Evolutionary conservation across 35 echinoderm and acorn worm genomes (phyloP).

Genomic region (Holothuria glaberrima): DNA sequence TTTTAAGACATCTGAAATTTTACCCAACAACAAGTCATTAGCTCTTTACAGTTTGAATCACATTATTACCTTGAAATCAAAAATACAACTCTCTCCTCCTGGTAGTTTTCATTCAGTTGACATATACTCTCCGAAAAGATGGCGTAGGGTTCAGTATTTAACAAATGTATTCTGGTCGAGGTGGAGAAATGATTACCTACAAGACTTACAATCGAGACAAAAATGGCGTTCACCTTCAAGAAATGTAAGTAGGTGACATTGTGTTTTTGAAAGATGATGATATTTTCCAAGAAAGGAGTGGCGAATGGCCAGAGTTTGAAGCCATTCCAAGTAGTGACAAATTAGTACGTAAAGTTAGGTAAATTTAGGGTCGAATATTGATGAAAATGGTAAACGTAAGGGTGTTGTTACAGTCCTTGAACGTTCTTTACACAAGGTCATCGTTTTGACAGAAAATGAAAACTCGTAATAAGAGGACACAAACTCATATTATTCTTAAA

Average conservation of each 20-base stretch:
- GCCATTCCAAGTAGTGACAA: slow-evolving; percentile 23
- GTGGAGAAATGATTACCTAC: slow-evolving; percentile 75
- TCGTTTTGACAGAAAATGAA: slow-evolving; percentile 49
- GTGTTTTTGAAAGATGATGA: slow-evolving; percentile 51
- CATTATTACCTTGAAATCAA: slow-evolving; percentile 3
- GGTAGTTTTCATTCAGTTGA: slow-evolving; percentile 8
- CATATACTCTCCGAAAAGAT: background rate
- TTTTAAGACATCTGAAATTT: too few relatives aligned
- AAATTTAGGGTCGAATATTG: slow-evolving; percentile 2
- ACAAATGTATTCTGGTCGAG: slow-evolving; percentile 48
- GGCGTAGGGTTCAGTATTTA: slow-evolving; percentile 48
- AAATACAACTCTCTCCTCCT: slow-evolving; percentile 54
- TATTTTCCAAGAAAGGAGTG: slow-evolving; percentile 55
- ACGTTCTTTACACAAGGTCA: slow-evolving; percentile 61
- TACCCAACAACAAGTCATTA: too few relatives aligned
- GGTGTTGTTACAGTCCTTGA: slow-evolving; percentile 12
- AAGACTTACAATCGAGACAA: slow-evolving; percentile 52
- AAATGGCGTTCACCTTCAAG: slow-evolving; percentile 40
- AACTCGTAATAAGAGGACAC: background rate
- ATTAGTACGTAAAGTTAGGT: slow-evolving; percentile 58
- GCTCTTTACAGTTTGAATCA: too few relatives aligned
- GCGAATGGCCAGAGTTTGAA: slow-evolving; percentile 56
- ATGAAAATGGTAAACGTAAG: slow-evolving; percentile 26
- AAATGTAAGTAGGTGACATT: slow-evolving; percentile 11
- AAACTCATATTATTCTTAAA: too few relatives aligned